A percentile compares a stretch with the other conserved stretches of the same genome.
phyloP scores from a whole-genome alignment of 53 echinoderm and acorn worm species.

The Temnopleurus reevesii region DNA sequence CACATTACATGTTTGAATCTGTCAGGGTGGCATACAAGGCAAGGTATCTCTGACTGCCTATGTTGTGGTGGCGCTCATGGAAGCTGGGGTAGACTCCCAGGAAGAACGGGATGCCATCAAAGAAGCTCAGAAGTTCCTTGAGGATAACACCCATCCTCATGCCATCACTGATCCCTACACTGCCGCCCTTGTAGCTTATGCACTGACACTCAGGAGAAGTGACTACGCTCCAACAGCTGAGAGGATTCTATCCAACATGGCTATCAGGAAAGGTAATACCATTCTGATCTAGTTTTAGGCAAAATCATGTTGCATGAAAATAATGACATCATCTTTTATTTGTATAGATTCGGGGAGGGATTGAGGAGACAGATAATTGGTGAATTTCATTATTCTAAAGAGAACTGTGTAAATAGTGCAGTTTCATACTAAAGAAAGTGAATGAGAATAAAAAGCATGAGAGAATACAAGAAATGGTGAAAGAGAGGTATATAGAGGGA shows the following conservation, averaged over 20 bases:
- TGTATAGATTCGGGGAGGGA: too few relatives aligned
- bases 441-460: too few relatives aligned
- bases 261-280: constrained; percentile 71
- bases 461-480: too few relatives aligned
- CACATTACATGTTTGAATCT: too few relatives aligned
- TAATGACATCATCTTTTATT: too few relatives aligned
- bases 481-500: too few relatives aligned
- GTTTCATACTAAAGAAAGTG: too few relatives aligned
- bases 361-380: too few relatives aligned
- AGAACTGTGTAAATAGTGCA: too few relatives aligned
- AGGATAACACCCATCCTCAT: constrained; percentile 69
- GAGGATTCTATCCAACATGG: constrained; percentile 69
- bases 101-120: constrained; percentile 72
- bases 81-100: constrained; percentile 75
- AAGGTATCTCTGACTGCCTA: constrained; percentile 92
- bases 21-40: constrained; percentile 96
- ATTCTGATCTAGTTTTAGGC: too few relatives aligned
- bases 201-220: constrained; percentile 80
- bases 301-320: too few relatives aligned
- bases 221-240: constrained; percentile 69
- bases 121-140: constrained; percentile 86
- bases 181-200: constrained; percentile 88
- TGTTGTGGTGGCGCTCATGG: constrained; percentile 90
- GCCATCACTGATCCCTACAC: constrained; percentile 87
- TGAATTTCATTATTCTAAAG: too few relatives aligned